phyloP scores from a whole-genome alignment of 2,888 invertebrate genomes.

The Dynastes hyllus region DNA sequence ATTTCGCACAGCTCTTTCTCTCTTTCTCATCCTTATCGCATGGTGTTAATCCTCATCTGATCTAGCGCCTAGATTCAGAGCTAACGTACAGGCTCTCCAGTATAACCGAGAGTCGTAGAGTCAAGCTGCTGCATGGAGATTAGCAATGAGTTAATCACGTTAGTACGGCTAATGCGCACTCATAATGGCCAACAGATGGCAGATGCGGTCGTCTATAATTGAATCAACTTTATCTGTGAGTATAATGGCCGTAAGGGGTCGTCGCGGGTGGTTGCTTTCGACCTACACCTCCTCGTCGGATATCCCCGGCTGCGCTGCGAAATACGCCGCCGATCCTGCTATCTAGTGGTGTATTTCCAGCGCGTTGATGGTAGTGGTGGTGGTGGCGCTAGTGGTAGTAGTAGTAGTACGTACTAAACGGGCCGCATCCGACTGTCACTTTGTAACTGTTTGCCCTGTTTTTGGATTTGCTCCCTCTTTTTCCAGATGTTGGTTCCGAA shows the following conservation, averaged over 20 bases:
- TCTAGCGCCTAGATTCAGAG: conserved; percentile 39
- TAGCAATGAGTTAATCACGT: conserved; percentile 70
- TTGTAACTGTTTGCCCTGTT: conserved; percentile 55
- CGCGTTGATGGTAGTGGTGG: too few relatives aligned
- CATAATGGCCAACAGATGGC: conserved; percentile 72
- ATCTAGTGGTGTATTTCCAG: background rate
- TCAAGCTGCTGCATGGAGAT: conserved; percentile 66
- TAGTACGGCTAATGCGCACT: conserved; percentile 68
- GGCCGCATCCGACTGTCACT: conserved; percentile 63
- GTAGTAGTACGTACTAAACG: conserved; percentile 57
- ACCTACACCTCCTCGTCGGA: conserved; percentile 16
- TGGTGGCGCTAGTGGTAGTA: background rate
- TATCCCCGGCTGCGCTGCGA: background rate
- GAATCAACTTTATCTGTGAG: conserved; percentile 72
- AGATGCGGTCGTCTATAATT: conserved; percentile 72
- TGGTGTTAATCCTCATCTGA: conserved; percentile 55
- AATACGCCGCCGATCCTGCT: background rate
- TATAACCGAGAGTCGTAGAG: conserved; percentile 53
- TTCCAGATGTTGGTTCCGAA: conserved; percentile 57
- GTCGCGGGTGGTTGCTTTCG: conserved; percentile 67
- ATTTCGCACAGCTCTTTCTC: background rate
- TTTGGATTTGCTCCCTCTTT: conserved; percentile 57
- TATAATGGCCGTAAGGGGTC: conserved; percentile 68
- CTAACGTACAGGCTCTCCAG: background rate
- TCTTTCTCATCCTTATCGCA: conserved; percentile 31